Evolutionary conservation across 92 coral and sea anemone species (phyloP), one percentile per base, ranked within the genome.

Genomic region (Montipora capitata): DNA sequence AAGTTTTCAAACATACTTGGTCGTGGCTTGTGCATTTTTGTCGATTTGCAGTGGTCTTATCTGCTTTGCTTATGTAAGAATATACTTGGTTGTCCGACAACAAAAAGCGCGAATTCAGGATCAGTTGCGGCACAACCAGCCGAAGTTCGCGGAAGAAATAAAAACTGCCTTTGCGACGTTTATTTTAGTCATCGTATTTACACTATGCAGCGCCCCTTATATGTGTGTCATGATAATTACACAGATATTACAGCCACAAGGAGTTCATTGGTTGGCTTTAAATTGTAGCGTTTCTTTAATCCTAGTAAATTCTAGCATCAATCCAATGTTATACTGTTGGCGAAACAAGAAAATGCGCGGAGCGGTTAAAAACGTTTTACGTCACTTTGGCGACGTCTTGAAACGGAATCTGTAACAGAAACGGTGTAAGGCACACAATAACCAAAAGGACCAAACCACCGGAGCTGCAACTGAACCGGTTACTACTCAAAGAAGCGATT

Each of bases 301-400:
- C 3, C 14, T 72, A 16, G 44, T 45, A 7, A 72, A 72, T 16
- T 72, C 77, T 15, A 40, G 38, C 39, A 42, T 72, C 5, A 72
- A 72, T 5, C 77, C 77, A 43, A 1, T 72, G 8, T 72, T 72
- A 10, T 72, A 72, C 59, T 72, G 77, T 59, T 72, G 57, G 77
- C 57, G 17, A 0, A 72, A 72, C 38, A 16, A 0, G 15, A 51
- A 72, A 54, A 72, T 72, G 6, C 77, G 77, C 40, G 17, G 15
- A 14, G 58, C 77, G 14, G 77, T 72, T 11, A 72, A 10, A 54
- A 72, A 18, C 9, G 17, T 71, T 71, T 7, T 71, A 14, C 15
- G 70, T 7, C 16, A 12, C 15, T 68, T 8, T 40, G 73, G 16
- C 15, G 3, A 35, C 16, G 48, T 16, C 12, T 40, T 38, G 14